Conservation (phyloP, 2,797 vertebrate genomes). For the Hydrocynus forskahlii region DNA sequence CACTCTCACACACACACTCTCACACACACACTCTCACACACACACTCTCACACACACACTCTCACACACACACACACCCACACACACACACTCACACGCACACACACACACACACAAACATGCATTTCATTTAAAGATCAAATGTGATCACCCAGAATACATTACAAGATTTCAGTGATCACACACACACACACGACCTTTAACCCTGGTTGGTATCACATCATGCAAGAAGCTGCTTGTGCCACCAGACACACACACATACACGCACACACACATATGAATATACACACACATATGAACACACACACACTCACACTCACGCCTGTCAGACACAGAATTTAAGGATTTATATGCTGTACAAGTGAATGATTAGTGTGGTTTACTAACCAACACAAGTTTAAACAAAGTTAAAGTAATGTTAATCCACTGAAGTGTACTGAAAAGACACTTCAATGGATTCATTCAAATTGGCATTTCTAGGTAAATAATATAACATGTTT, state of each 20-base stretch:
- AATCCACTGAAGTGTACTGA: background rate
- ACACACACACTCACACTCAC: no score
- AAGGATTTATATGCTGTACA: background rate
- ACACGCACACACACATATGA: no score
- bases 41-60: no score
- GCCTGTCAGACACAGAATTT: background rate
- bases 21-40: slow-evolving; percentile 22
- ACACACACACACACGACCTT: background rate
- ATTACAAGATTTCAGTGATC: background rate
- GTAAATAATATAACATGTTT: no score
- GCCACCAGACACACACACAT: background rate
- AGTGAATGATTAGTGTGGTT: background rate
- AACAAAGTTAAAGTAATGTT: no score
- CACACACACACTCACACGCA: background rate
- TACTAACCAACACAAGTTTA: no score
- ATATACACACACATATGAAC: no score
- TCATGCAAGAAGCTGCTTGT: background rate
- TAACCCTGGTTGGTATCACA: background rate
- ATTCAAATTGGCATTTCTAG: no score
- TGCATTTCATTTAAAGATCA: background rate
- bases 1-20: slow-evolving; percentile 22
- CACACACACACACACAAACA: no score
- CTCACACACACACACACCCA: slow-evolving; percentile 1
- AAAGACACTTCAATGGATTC: no score
- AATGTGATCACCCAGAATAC: background rate